These are phyloP conservation scores for Incurvaria masculella DNA, from an alignment of 2,888 invertebrate genomes.

Conservation along the genomic window DNA sequence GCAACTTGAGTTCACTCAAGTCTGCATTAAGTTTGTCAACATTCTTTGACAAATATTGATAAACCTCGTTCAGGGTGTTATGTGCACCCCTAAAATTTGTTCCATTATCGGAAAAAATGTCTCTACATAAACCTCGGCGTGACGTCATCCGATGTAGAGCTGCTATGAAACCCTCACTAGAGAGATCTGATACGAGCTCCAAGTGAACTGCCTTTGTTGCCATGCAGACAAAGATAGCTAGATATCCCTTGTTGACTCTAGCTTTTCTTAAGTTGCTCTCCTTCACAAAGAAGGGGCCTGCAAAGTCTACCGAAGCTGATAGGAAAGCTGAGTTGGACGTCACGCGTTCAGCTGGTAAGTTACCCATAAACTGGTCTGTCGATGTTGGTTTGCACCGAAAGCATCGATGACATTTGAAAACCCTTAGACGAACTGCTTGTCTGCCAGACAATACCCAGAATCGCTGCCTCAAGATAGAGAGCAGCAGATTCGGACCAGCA, in stretches of 20 bases:
- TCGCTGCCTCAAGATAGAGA: too few relatives aligned
- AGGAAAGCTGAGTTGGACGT: constrained; percentile 10
- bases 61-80: constrained; percentile 14
- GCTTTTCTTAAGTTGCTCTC: constrained; percentile 4
- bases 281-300: constrained; percentile 13
- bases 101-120: constrained; percentile 15
- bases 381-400: neutral
- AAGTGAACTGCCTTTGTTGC: too few relatives aligned
- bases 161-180: too few relatives aligned
- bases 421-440: neutral
- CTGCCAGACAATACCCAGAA: neutral
- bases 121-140: constrained; percentile 13
- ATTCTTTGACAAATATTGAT: constrained; percentile 7
- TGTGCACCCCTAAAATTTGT: constrained; percentile 15
- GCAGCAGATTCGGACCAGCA: too few relatives aligned
- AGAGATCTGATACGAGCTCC: too few relatives aligned
- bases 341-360: constrained; percentile 8
- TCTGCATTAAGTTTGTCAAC: constrained; percentile 10
- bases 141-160: constrained; percentile 14
- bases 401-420: neutral
- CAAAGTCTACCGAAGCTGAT: constrained; percentile 11
- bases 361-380: neutral
- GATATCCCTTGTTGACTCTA: constrained; percentile 12
- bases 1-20: constrained; percentile 8
- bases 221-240: constrained; percentile 13